Conservation (phyloP, 2,888 invertebrate species). For the Ochropleura leucogaster region DNA sequence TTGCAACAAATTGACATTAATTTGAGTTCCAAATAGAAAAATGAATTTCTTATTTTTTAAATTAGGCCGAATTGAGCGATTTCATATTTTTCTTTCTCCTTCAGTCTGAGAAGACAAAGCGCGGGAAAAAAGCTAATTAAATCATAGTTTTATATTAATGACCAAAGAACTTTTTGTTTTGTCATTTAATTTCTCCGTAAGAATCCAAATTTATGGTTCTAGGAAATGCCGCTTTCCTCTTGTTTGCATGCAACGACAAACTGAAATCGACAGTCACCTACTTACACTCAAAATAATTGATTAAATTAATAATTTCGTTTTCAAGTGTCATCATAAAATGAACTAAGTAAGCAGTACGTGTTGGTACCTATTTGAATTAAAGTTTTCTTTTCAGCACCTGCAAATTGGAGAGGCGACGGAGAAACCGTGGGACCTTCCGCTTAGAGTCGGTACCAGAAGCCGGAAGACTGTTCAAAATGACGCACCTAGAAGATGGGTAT, state of each 20-base stretch:
- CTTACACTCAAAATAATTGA: neutral
- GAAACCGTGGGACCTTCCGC: constrained; percentile 70
- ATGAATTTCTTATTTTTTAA: no score
- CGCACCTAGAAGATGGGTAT: constrained; percentile 42
- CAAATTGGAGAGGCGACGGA: constrained; percentile 68
- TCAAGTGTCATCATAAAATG: constrained; percentile 11
- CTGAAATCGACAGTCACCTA: neutral
- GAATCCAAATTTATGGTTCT: neutral
- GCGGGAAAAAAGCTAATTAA: no score
- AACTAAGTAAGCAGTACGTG: neutral
- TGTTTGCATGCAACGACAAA: neutral
- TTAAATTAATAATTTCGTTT: neutral
- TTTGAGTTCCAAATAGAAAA: no score
- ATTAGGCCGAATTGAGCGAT: no score
- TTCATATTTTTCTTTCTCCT: no score
- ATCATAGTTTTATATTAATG: no score
- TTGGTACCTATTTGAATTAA: neutral
- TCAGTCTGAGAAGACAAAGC: no score
- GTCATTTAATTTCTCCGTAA: no score
- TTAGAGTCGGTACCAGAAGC: constrained; percentile 63
- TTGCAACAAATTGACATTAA: no score
- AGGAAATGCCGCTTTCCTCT: no score
- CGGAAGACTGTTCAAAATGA: constrained; percentile 36
- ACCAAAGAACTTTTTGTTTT: no score
- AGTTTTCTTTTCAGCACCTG: constrained; percentile 23